Conservation (phyloP, 2,888 invertebrate species). For the Frankliniella fusca region DNA sequence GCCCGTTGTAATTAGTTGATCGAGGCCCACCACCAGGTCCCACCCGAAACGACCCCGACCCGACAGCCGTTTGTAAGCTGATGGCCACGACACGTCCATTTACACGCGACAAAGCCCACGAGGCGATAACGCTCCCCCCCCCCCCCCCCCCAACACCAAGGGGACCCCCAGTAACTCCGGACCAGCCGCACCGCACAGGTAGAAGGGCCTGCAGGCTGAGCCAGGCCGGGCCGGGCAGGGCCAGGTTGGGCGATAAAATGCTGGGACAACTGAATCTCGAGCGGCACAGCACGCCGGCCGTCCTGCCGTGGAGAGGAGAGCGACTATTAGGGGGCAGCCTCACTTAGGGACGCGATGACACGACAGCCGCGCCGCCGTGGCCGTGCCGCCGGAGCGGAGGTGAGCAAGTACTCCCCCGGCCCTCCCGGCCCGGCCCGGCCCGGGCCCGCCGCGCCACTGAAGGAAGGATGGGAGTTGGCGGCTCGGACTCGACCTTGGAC, state of each 20-base stretch:
- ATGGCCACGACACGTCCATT: neutral
- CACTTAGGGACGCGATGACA: too few relatives aligned
- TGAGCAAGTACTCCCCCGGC: too few relatives aligned
- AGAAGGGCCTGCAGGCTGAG: too few relatives aligned
- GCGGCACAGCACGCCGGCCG: neutral
- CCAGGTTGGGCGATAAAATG: neutral
- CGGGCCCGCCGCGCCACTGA: neutral
- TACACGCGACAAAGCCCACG: neutral
- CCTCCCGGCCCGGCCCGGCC: neutral
- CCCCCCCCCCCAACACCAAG: too few relatives aligned
- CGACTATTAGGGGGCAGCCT: too few relatives aligned
- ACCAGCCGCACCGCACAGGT: neutral
- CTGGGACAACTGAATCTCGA: slow-evolving; percentile 6
- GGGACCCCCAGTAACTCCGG: too few relatives aligned
- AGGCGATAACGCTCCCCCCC: neutral
- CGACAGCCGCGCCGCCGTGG: too few relatives aligned
- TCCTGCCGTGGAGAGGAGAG: too few relatives aligned
- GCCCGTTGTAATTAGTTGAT: slow-evolving; percentile 7
- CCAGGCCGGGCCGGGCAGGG: too few relatives aligned
- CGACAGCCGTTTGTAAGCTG: neutral
- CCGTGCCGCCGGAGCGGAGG: too few relatives aligned
- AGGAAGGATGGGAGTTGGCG: neutral
- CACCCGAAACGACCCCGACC: too few relatives aligned
- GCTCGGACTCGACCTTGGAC: slow-evolving; percentile 6
- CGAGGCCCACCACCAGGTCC: too few relatives aligned